A percentile compares a stretch with the other conserved stretches of the same genome.
Evolutionary conservation across 2,888 invertebrate species (phyloP).

Genomic region (Trichopoda pennipes): DNA sequence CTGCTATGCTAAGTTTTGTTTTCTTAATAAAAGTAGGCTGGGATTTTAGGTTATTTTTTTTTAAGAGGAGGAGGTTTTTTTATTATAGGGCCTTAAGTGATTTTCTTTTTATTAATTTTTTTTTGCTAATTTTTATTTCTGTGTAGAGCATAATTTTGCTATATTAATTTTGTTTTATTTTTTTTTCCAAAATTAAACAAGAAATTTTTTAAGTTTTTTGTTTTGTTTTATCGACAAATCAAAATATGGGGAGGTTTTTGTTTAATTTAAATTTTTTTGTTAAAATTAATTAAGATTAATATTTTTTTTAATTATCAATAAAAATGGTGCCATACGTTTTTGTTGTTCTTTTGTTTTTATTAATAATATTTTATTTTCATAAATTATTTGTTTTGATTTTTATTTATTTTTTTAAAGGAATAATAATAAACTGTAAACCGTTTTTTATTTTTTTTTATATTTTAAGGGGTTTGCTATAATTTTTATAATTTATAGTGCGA

Average conservation of each 20-base stretch:
- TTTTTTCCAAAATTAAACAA: slow-evolving; percentile 49
- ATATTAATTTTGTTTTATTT: slow-evolving; percentile 49
- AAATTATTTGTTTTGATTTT: slow-evolving; percentile 44
- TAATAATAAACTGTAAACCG: slow-evolving; percentile 62
- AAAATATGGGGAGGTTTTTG: slow-evolving; percentile 45
- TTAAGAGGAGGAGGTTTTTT: slow-evolving; percentile 66
- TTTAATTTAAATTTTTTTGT: slow-evolving; percentile 10
- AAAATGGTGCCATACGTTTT: slow-evolving; percentile 65
- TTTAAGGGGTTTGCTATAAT: background rate
- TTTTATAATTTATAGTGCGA: slow-evolving; percentile 17
- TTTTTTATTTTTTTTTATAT: slow-evolving; percentile 16
- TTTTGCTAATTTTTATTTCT: slow-evolving; percentile 44
- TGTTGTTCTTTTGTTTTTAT: slow-evolving; percentile 33
- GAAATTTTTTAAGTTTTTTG: slow-evolving; percentile 22
- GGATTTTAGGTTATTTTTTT: slow-evolving; percentile 58
- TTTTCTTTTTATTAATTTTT: slow-evolving; percentile 47
- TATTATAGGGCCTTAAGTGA: slow-evolving; percentile 56
- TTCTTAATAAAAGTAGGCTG: slow-evolving; percentile 66
- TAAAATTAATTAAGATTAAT: slow-evolving; percentile 32
- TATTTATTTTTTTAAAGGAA: slow-evolving; percentile 48
- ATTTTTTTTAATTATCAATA: slow-evolving; percentile 64
- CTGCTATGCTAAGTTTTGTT: slow-evolving; percentile 67
- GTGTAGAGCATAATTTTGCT: slow-evolving; percentile 63
- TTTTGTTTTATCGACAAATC: slow-evolving; percentile 50
- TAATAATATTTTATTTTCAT: slow-evolving; percentile 38